Conservation (phyloP, 2,888 invertebrate genomes). For the Acanthosepion esculentum region DNA sequence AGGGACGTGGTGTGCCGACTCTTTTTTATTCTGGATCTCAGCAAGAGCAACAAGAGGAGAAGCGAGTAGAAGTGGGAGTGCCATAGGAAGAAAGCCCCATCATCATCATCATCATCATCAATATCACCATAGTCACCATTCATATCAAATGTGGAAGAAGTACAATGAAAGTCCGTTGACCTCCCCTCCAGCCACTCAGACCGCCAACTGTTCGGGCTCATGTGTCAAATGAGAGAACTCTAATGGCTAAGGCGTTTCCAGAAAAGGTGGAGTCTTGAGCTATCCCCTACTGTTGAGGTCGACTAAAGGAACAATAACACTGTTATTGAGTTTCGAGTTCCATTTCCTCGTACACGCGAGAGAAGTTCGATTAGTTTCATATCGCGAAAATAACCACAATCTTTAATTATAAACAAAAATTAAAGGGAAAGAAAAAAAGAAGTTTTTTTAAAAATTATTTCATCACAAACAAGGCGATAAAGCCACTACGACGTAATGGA, state of each 20-base stretch:
- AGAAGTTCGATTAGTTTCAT: not conserved
- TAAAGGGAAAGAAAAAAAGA: too few species aligned
- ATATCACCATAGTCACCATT: not conserved
- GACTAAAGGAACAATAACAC: not conserved
- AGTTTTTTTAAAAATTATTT: too few species aligned
- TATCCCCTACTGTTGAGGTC: not conserved
- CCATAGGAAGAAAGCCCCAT: not conserved
- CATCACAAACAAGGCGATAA: too few species aligned
- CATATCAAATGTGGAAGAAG: not conserved
- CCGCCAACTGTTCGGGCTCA: not conserved
- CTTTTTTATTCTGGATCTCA: not conserved
- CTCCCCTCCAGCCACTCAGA: not conserved
- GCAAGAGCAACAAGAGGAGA: not conserved
- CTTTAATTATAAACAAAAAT: too few species aligned
- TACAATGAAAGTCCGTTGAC: not conserved
- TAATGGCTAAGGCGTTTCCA: constrained; percentile 2
- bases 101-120: not conserved
- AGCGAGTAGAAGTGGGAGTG: not conserved
- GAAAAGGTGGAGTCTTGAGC: not conserved
- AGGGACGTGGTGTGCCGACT: too few species aligned
- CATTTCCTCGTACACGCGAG: not conserved
- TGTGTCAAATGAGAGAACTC: not conserved
- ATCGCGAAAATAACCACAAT: too few species aligned
- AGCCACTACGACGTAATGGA: too few species aligned
- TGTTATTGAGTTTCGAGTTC: not conserved